Percentiles rank a stretch among this genome's conserved stretches.
Conservation (phyloP, 30 jellyfish, hydroid and myxozoan species). For the Rhopilema esculentum region DNA sequence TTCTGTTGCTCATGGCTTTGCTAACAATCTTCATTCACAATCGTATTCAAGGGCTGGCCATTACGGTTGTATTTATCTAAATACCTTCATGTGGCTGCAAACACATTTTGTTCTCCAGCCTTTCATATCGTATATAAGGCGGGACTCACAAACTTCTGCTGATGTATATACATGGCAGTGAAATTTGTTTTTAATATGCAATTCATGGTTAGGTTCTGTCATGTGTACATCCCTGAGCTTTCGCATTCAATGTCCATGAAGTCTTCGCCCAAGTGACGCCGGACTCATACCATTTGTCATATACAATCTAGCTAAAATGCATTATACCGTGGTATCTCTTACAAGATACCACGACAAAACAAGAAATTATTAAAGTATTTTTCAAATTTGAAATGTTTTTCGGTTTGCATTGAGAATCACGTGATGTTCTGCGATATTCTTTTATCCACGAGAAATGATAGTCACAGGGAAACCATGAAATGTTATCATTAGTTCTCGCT, state of each 20-base stretch:
- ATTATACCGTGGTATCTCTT: background rate
- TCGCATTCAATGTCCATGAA: background rate
- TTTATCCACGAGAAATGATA: too few species aligned
- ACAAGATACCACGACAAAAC: background rate
- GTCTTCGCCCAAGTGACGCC: background rate
- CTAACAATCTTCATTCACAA: background rate
- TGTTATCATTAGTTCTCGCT: too few species aligned
- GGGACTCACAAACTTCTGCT: background rate
- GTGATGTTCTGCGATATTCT: too few species aligned
- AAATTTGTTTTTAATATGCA: background rate
- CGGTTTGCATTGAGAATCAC: background rate
- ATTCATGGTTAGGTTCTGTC: background rate
- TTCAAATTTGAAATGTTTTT: background rate
- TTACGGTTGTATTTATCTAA: background rate
- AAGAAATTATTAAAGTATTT: too few species aligned
- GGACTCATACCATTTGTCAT: background rate
- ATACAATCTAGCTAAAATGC: background rate
- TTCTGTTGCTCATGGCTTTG: background rate
- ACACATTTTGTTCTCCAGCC: background rate
- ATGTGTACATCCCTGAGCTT: background rate
- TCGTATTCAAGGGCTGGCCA: constrained; percentile 1
- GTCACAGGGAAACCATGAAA: too few species aligned
- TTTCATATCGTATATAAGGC: background rate
- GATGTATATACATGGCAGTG: background rate
- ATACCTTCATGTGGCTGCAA: constrained; percentile 10